Evolutionary conservation across 2,888 invertebrate genomes (phyloP).

Genomic region (Augochlorella aurata): DNA sequence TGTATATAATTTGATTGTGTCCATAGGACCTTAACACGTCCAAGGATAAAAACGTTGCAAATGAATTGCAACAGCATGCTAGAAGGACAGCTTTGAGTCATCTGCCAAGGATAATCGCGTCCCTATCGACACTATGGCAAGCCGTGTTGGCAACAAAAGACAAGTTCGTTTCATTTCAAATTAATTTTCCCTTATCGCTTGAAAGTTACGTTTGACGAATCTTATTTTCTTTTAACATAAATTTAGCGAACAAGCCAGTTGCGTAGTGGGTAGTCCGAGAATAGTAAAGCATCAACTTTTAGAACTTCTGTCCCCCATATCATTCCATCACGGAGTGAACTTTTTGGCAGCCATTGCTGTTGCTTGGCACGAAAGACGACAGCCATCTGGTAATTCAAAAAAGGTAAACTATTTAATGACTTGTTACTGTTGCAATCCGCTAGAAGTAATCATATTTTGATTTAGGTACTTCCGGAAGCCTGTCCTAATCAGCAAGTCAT

Average conservation of each 20-base stretch:
- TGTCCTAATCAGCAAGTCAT: constrained; percentile 88
- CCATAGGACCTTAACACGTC: constrained; percentile 73
- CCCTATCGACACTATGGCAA: constrained; percentile 91
- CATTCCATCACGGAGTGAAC: constrained; percentile 90
- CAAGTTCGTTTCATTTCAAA: constrained; percentile 79
- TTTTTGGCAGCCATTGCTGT: constrained; percentile 92
- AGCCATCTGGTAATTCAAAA: constrained; percentile 82
- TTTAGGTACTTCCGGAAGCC: constrained; percentile 85
- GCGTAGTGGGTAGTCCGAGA: constrained; percentile 85
- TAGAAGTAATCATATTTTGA: constrained; percentile 29
- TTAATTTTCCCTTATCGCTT: not conserved
- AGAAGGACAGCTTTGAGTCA: constrained; percentile 90
- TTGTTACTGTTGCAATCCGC: not conserved
- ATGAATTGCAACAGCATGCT: constrained; percentile 84
- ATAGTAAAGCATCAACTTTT: constrained; percentile 90
- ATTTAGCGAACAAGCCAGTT: constrained; percentile 83
- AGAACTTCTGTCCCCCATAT: constrained; percentile 92
- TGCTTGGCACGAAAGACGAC: constrained; percentile 91
- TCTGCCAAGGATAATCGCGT: constrained; percentile 91
- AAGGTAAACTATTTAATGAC: constrained; percentile 71
- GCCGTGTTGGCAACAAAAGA: constrained; percentile 84
- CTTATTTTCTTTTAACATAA: constrained; percentile 20
- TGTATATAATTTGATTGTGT: not conserved
- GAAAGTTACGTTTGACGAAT: constrained; percentile 7
- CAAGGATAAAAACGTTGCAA: constrained; percentile 78